These are phyloP conservation scores for Porites cylindrica DNA, from an alignment of 92 coral and sea anemone species.

Conservation along the genomic window DNA sequence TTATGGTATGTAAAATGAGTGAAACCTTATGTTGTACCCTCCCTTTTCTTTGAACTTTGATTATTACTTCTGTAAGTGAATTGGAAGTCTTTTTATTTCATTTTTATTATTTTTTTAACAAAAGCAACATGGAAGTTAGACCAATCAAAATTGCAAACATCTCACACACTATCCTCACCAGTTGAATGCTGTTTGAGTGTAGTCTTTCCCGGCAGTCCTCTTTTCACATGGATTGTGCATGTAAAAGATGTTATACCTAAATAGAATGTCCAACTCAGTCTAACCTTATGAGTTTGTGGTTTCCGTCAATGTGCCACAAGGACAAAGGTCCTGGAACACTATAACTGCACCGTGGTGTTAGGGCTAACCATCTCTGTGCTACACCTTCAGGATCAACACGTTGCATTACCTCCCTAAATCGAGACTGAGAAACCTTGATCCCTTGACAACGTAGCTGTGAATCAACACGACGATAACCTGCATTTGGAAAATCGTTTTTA, in stretches of 20 bases:
- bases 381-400: constrained; percentile 64
- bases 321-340: constrained; percentile 50
- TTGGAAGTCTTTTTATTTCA: too few relatives aligned
- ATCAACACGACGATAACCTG: constrained; percentile 62
- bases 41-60: background rate
- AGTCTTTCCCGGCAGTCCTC: background rate
- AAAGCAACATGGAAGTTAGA: background rate
- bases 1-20: background rate
- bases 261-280: background rate
- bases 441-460: constrained; percentile 50
- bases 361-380: constrained; percentile 59
- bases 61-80: constrained; percentile 17
- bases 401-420: constrained; percentile 52
- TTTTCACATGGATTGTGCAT: constrained; percentile 17
- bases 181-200: constrained; percentile 11
- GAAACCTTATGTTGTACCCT: background rate
- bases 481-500: constrained; percentile 64
- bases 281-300: constrained; percentile 64
- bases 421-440: constrained; percentile 52
- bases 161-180: background rate
- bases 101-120: background rate
- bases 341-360: constrained; percentile 44
- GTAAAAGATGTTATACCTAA: constrained; percentile 24
- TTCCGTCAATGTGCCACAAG: constrained; percentile 65
- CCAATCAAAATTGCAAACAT: too few relatives aligned